These are phyloP conservation scores for Aspidiotus destructor DNA, from an alignment of 2,888 invertebrate species.

Conservation along the genomic window DNA sequence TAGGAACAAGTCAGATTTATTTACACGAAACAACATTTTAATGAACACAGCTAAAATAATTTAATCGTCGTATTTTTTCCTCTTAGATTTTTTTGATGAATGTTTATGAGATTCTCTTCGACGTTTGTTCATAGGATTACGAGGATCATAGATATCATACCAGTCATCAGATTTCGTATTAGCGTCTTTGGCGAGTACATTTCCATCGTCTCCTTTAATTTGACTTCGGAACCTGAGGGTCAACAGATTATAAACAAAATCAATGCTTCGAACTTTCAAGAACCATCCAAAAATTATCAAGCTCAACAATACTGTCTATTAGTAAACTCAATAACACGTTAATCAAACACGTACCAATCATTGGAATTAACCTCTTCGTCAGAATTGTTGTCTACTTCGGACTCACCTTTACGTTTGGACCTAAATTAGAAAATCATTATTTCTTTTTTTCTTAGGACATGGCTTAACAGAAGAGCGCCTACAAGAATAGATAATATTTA, in stretches of 20 bases:
- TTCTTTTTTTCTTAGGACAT: too few relatives aligned
- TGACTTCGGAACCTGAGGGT: slow-evolving; percentile 54
- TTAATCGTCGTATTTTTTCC: slow-evolving; percentile 10
- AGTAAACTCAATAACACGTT: too few relatives aligned
- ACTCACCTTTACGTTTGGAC: too few relatives aligned
- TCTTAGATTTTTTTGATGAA: slow-evolving; percentile 17
- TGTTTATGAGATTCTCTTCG: slow-evolving; percentile 54
- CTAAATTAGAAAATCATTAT: too few relatives aligned
- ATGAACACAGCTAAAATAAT: not conserved
- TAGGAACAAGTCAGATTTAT: not conserved
- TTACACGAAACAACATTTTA: not conserved
- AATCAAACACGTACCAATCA: too few relatives aligned
- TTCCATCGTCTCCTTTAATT: slow-evolving; percentile 56
- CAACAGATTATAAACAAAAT: slow-evolving; percentile 31
- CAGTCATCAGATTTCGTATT: slow-evolving; percentile 87
- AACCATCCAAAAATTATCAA: slow-evolving; percentile 38
- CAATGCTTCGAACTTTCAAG: slow-evolving; percentile 29
- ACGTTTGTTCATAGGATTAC: slow-evolving; percentile 87
- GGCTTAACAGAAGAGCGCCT: too few relatives aligned
- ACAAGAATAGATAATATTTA: slow-evolving; percentile 40
- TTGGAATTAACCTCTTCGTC: too few relatives aligned
- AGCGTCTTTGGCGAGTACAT: slow-evolving; percentile 79
- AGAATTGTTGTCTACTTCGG: too few relatives aligned
- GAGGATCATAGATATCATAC: slow-evolving; percentile 93
- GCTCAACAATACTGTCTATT: too few relatives aligned